These are phyloP conservation scores for Ornithoptera priamus DNA, from an alignment of 2,888 invertebrate species.

Conservation along the genomic window DNA sequence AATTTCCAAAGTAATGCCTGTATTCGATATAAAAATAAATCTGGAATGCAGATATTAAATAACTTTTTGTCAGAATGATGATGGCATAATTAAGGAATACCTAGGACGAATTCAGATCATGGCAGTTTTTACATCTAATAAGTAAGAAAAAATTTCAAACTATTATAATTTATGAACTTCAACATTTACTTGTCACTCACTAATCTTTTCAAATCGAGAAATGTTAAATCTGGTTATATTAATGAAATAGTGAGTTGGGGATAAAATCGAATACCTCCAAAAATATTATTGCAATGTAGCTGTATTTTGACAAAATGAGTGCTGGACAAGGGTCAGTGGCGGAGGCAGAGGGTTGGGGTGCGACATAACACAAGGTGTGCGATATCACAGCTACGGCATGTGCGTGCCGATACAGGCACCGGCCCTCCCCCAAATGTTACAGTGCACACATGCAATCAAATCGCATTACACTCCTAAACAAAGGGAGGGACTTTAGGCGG, in stretches of 20 bases:
- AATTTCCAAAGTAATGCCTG: too few species aligned
- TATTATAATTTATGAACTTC: too few species aligned
- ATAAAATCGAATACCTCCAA: neutral
- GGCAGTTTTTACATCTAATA: too few species aligned
- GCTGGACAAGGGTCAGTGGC: constrained; percentile 60
- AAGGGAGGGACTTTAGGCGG: constrained; percentile 44
- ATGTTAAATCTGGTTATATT: neutral
- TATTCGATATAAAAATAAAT: too few species aligned
- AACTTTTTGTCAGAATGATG: too few species aligned
- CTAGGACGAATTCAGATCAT: too few species aligned
- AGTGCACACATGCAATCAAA: constrained; percentile 47
- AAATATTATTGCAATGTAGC: constrained; percentile 37
- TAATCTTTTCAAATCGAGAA: neutral
- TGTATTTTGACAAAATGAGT: constrained; percentile 41
- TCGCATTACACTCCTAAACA: constrained; percentile 52
- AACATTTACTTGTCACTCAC: neutral
- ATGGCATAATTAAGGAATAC: too few species aligned
- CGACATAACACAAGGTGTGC: constrained; percentile 77
- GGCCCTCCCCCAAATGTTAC: constrained; percentile 46
- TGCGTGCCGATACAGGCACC: constrained; percentile 72
- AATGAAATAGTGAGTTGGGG: neutral
- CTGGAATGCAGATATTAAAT: too few species aligned
- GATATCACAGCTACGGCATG: constrained; percentile 69
- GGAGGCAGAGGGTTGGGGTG: constrained; percentile 57
- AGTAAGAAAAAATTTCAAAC: too few species aligned